Evolutionary conservation across 1,140 invertebrate genomes (phyloP).

Genomic region (Drosophila kohkoa): DNA sequence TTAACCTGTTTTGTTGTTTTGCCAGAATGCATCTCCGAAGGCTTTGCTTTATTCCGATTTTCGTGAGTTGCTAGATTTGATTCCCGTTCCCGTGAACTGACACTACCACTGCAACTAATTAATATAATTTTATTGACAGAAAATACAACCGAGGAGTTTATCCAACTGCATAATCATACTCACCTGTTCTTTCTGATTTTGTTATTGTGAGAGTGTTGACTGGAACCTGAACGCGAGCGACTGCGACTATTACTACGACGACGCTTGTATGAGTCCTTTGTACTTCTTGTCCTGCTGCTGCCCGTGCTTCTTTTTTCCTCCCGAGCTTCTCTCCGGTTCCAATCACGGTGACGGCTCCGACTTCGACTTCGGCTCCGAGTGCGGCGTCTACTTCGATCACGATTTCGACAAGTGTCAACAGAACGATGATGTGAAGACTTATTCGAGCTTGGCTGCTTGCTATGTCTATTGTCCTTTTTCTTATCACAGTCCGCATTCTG

Average conservation of each 20-base stretch:
- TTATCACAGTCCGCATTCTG: not conserved
- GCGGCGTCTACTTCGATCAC: slow-evolving; percentile 14
- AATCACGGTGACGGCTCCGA: slow-evolving; percentile 3
- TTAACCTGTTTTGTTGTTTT: slow-evolving; percentile 9
- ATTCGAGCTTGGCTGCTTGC: not conserved
- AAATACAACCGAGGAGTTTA: not conserved
- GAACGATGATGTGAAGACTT: not conserved
- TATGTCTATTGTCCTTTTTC: not conserved
- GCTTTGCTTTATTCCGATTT: not conserved
- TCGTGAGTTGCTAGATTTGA: not conserved
- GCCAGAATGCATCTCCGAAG: slow-evolving; percentile 4
- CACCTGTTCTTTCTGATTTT: slow-evolving; percentile 35
- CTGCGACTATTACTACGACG: slow-evolving; percentile 8
- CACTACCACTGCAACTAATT: slow-evolving; percentile 16
- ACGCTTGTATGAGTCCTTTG: not conserved
- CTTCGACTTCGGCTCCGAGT: slow-evolving; percentile 28
- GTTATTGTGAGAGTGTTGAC: slow-evolving; percentile 1
- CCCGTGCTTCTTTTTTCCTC: not conserved
- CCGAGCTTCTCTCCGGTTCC: not conserved
- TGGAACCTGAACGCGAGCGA: slow-evolving; percentile 38
- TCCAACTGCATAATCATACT: not conserved
- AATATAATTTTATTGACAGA: slow-evolving; percentile 10
- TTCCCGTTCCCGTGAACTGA: not conserved
- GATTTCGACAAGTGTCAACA: not conserved
- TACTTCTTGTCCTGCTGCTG: not conserved